Conservation (phyloP, 2,888 invertebrate genomes). For the Megaustenia siamemsis region DNA sequence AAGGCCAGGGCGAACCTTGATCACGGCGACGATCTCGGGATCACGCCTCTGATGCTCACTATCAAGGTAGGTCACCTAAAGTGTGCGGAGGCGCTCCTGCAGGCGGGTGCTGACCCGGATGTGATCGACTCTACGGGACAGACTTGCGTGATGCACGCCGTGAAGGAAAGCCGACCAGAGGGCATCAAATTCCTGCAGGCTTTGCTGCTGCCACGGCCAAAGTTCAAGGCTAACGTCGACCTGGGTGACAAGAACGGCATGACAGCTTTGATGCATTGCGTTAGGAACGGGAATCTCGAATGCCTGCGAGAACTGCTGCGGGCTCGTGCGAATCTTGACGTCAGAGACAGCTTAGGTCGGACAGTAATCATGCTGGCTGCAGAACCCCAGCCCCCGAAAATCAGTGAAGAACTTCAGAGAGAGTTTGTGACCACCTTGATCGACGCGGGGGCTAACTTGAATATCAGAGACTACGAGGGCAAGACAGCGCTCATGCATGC, state of each 20-base stretch:
- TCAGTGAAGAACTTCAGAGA: slow-evolving; percentile 5
- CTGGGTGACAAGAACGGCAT: slow-evolving; percentile 26
- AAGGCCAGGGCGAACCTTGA: slow-evolving; percentile 23
- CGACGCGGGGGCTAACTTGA: slow-evolving; percentile 27
- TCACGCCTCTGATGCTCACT: slow-evolving; percentile 24
- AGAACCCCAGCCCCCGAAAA: background rate
- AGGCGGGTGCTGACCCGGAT: slow-evolving; percentile 26
- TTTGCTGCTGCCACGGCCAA: background rate
- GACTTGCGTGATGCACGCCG: slow-evolving; percentile 29
- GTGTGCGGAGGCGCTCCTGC: slow-evolving; percentile 10
- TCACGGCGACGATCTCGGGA: background rate
- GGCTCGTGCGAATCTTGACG: slow-evolving; percentile 11
- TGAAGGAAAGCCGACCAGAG: background rate
- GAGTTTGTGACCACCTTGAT: slow-evolving; percentile 25
- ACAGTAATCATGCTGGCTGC: slow-evolving; percentile 22
- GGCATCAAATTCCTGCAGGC: slow-evolving; percentile 16
- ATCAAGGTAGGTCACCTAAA: slow-evolving; percentile 5
- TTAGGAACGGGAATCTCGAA: slow-evolving; percentile 15
- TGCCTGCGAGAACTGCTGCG: background rate
- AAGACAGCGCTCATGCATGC: slow-evolving; percentile 37
- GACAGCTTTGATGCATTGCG: slow-evolving; percentile 29
- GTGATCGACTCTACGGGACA: slow-evolving; percentile 5
- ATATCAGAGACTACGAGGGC: slow-evolving; percentile 22
- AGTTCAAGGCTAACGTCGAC: background rate
- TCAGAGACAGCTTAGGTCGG: slow-evolving; percentile 26